phyloP scores from a whole-genome alignment of 2,888 invertebrate genomes.

The Halictus ligatus region DNA sequence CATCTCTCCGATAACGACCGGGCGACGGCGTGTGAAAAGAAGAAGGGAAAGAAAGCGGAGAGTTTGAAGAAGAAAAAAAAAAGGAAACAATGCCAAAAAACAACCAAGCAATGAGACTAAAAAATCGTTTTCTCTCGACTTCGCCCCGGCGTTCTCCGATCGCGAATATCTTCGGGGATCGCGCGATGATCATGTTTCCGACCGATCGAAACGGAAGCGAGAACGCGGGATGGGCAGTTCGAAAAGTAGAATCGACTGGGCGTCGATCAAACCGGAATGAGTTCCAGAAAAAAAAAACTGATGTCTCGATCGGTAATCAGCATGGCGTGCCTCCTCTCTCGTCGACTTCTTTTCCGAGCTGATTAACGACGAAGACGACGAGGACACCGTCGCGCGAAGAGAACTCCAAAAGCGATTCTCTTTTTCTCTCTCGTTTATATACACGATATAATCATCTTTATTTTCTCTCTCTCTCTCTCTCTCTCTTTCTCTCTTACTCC shows the following conservation, averaged over 20 bases:
- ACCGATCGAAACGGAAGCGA: constrained; percentile 30
- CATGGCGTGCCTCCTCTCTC: constrained; percentile 11
- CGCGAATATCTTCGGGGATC: constrained; percentile 14
- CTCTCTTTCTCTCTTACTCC: background rate
- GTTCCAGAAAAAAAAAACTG: constrained; percentile 2
- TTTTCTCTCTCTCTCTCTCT: background rate
- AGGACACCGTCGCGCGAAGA: constrained; percentile 35
- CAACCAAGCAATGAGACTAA: background rate
- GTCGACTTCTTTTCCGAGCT: constrained; percentile 9
- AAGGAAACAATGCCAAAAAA: background rate
- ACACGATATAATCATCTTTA: constrained; percentile 4
- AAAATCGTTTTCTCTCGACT: background rate
- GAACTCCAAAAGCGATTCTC: constrained; percentile 58
- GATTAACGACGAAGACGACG: constrained; percentile 7
- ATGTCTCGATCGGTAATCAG: constrained; percentile 31
- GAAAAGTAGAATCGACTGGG: constrained; percentile 26
- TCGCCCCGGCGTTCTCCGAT: background rate
- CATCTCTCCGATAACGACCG: background rate
- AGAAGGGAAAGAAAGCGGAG: constrained; percentile 12
- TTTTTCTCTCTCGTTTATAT: constrained; percentile 2
- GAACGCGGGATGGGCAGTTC: constrained; percentile 2
- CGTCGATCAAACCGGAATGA: constrained; percentile 27
- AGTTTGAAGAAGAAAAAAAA: background rate
- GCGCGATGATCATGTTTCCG: constrained; percentile 11
- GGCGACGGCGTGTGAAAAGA: background rate